A percentile compares a stretch with the other conserved stretches of the same genome.
These are phyloP conservation scores for Dysidea cf. avara DNA, from an alignment of 37 sponge, comb jelly and placozoan species.

Conservation along the genomic window DNA sequence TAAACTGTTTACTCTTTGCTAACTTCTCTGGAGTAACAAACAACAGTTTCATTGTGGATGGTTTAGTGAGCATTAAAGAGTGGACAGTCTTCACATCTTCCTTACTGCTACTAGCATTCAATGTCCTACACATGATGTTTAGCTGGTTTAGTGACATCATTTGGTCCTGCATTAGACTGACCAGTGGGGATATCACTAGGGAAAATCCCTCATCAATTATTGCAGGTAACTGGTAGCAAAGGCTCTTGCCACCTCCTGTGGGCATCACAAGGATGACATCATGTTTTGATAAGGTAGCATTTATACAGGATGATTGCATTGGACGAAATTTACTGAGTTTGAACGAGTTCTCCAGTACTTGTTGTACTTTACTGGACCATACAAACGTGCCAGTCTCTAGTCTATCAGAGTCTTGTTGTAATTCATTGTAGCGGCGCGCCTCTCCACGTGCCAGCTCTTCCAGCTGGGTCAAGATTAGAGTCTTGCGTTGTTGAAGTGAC, in stretches of 20 bases:
- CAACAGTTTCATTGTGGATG: slow-evolving; percentile 62
- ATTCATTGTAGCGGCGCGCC: neutral
- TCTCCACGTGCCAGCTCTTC: neutral
- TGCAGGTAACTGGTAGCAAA: slow-evolving; percentile 96
- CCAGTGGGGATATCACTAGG: slow-evolving; percentile 92
- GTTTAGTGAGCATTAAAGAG: slow-evolving; percentile 30
- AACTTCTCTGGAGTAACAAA: slow-evolving; percentile 96
- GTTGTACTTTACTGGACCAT: slow-evolving; percentile 39
- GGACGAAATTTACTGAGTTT: slow-evolving; percentile 66
- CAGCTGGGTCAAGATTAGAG: slow-evolving; percentile 12
- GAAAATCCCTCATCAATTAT: slow-evolving; percentile 63
- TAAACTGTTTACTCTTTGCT: slow-evolving; percentile 80
- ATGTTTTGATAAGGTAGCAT: slow-evolving; percentile 64
- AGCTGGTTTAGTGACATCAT: slow-evolving; percentile 54
- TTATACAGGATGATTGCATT: slow-evolving; percentile 73
- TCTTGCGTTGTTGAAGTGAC: slow-evolving; percentile 33
- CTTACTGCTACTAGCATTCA: slow-evolving; percentile 61
- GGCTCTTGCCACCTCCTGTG: slow-evolving; percentile 97
- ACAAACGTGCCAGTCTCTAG: slow-evolving; percentile 52
- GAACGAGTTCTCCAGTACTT: slow-evolving; percentile 48
- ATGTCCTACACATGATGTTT: slow-evolving; percentile 53
- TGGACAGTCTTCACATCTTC: slow-evolving; percentile 56
- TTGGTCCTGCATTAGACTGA: slow-evolving; percentile 97
- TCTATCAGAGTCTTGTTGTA: slow-evolving; percentile 28
- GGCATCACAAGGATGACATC: slow-evolving; percentile 96